Conservation (phyloP, 2,113 vertebrate species). For the Periophthalmus modestus region DNA sequence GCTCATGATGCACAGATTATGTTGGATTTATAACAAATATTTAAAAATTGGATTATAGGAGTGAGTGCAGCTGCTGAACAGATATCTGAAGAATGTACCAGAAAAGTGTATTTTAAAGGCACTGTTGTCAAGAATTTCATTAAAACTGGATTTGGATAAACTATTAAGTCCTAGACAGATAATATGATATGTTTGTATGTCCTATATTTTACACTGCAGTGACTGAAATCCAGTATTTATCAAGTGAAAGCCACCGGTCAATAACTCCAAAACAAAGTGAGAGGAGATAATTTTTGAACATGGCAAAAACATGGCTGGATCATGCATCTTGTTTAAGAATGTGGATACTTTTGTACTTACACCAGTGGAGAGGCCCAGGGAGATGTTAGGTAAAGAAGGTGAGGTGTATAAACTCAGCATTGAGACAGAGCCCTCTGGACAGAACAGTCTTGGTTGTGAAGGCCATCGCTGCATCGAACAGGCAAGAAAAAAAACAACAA, state of each 20-base stretch:
- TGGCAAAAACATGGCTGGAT: not conserved
- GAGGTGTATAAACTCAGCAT: conserved; percentile 95
- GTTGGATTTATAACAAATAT: not conserved
- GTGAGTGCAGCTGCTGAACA: conserved; percentile 39
- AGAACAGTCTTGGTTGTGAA: conserved; percentile 88
- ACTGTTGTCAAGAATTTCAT: conserved; percentile 64
- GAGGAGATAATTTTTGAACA: no score
- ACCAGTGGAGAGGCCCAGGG: conserved; percentile 86
- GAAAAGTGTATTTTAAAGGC: conserved; percentile 63
- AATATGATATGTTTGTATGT: conserved; percentile 59
- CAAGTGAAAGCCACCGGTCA: conserved; percentile 52
- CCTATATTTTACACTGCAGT: conserved; percentile 73
- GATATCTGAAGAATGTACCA: conserved; percentile 60
- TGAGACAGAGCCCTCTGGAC: conserved; percentile 90
- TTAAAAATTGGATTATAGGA: not conserved
- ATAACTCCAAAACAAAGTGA: conserved; percentile 31
- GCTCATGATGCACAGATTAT: conserved; percentile 20
- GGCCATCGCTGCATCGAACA: conserved; percentile 84
- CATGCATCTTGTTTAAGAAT: conserved; percentile 14
- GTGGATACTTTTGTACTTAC: conserved; percentile 80
- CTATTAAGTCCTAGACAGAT: conserved; percentile 68
- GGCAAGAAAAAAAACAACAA: conserved; percentile 24
- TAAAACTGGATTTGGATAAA: conserved; percentile 68
- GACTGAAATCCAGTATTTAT: conserved; percentile 73
- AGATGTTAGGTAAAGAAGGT: conserved; percentile 96